Conservation (phyloP, 2,113 vertebrate genomes). For the Lucifuga dentata region DNA sequence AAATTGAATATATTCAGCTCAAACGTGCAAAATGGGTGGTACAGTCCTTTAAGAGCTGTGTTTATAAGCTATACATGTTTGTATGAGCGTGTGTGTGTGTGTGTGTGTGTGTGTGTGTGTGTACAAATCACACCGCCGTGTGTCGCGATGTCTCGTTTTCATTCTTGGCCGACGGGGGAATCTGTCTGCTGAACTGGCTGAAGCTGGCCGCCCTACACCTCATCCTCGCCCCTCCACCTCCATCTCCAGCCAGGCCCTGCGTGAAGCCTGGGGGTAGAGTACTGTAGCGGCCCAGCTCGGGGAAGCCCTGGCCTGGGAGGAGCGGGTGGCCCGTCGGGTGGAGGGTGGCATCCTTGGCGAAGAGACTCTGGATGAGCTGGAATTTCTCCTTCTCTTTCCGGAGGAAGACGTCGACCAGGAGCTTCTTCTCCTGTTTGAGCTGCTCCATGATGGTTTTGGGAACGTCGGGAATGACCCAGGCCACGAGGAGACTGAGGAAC, state of each 20-base stretch:
- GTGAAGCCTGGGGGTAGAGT: slow-evolving; percentile 65
- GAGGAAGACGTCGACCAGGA: slow-evolving; percentile 94
- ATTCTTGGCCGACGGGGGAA: slow-evolving; percentile 48
- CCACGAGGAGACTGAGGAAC: slow-evolving; percentile 94
- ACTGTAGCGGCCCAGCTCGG: slow-evolving; percentile 61
- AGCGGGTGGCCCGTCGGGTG: slow-evolving; percentile 2
- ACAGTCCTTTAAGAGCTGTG: background rate
- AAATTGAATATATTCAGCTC: too few relatives aligned
- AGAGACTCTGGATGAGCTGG: slow-evolving; percentile 83
- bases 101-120: too few relatives aligned
- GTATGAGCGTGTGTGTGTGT: too few relatives aligned
- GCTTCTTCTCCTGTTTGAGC: slow-evolving; percentile 92
- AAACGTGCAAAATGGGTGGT: too few relatives aligned
- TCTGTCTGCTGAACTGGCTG: slow-evolving; percentile 79
- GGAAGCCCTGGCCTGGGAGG: slow-evolving; percentile 15
- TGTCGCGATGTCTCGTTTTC: slow-evolving; percentile 82
- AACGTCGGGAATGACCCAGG: slow-evolving; percentile 96
- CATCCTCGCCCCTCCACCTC: slow-evolving; percentile 61
- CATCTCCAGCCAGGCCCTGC: slow-evolving; percentile 24
- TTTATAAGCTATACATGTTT: background rate
- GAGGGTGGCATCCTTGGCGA: slow-evolving; percentile 71
- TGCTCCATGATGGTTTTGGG: slow-evolving; percentile 95
- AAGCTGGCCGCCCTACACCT: slow-evolving; percentile 87
- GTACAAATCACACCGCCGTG: slow-evolving; percentile 87
- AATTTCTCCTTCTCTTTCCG: slow-evolving; percentile 91